Percentiles rank a stretch among this genome's conserved stretches.
phyloP scores from a whole-genome alignment of 2,113 vertebrate species.

The Pteronura brasiliensis region DNA sequence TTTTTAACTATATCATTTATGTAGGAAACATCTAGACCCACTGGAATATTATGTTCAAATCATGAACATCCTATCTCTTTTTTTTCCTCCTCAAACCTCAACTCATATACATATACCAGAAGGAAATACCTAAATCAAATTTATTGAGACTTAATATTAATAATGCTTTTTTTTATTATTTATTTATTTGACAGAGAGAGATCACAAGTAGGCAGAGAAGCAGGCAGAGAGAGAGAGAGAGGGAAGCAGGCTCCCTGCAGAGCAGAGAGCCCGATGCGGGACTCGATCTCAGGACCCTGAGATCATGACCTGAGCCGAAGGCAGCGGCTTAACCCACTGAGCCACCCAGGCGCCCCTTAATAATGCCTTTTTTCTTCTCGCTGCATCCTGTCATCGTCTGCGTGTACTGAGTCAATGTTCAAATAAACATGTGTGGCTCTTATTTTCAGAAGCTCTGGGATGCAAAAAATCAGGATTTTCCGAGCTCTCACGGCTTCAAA shows the following conservation, averaged over 20 bases:
- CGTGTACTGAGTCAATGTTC: background rate
- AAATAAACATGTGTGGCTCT: background rate
- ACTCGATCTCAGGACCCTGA: no score
- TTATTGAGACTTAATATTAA: background rate
- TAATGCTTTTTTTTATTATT: background rate
- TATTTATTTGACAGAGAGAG: no score
- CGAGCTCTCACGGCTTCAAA: background rate
- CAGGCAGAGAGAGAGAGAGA: no score
- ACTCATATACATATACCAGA: background rate
- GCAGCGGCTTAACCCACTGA: no score
- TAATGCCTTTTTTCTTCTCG: background rate
- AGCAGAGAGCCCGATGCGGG: no score
- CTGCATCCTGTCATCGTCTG: background rate
- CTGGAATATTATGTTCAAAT: background rate
- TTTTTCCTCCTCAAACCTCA: background rate
- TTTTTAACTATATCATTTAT: background rate
- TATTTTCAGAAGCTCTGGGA: background rate
- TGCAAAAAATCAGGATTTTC: background rate
- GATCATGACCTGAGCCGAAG: no score
- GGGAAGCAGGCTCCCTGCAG: no score
- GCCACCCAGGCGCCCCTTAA: no score
- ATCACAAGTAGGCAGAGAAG: no score
- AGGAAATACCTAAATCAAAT: background rate
- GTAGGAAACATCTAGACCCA: background rate
- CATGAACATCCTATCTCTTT: background rate